Conservation (phyloP, 2,888 invertebrate species). For the Megalurothrips usitatus region DNA sequence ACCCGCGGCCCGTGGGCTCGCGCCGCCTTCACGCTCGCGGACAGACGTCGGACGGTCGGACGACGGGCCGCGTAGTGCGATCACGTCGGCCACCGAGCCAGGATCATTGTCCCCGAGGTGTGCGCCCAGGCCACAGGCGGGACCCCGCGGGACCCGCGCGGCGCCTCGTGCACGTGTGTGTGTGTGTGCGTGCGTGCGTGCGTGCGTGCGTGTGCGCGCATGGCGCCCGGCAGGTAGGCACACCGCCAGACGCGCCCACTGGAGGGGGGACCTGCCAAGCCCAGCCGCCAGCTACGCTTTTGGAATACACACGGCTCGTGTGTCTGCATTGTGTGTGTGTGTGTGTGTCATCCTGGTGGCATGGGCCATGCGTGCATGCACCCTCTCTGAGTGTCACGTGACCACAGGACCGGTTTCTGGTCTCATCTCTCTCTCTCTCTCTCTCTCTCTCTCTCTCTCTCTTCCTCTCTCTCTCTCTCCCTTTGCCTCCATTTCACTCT, state of each 20-base stretch:
- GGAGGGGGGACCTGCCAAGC: too few relatives aligned
- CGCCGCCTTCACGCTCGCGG: not conserved
- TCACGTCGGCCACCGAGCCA: not conserved
- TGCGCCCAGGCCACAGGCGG: not conserved
- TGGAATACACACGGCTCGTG: too few relatives aligned
- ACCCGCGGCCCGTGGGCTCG: not conserved
- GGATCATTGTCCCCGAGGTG: constrained; percentile 3
- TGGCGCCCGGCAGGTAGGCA: not conserved
- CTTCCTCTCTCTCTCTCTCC: too few relatives aligned
- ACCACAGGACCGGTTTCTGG: constrained; percentile 17
- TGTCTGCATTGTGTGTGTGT: not conserved
- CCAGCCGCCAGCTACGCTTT: too few relatives aligned
- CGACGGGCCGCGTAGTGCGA: not conserved
- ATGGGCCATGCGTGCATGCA: not conserved
- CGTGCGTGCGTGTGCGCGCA: not conserved
- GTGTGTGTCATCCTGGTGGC: not conserved
- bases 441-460: too few relatives aligned
- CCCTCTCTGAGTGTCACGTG: not conserved
- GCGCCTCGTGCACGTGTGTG: too few relatives aligned
- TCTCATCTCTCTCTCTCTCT: not conserved
- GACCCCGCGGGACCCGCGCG: too few relatives aligned
- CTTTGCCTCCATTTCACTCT: too few relatives aligned
- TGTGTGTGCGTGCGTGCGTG: not conserved
- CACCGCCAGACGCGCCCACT: not conserved
- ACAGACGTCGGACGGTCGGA: not conserved